These are phyloP conservation scores for Daktulosphaira vitifoliae DNA, from an alignment of 1,140 invertebrate species.

Conservation along the genomic window DNA sequence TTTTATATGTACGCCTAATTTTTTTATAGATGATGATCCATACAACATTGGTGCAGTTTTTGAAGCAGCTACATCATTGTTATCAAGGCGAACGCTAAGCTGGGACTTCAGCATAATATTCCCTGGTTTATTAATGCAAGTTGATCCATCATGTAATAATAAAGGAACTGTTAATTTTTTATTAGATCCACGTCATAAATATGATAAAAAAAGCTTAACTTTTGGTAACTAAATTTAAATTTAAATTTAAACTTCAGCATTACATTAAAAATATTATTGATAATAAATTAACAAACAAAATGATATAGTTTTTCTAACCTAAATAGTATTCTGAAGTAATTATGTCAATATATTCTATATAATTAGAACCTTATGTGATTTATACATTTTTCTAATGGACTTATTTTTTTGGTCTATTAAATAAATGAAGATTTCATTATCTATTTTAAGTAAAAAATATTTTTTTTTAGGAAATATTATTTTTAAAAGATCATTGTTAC, in stretches of 20 bases:
- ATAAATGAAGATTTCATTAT: no score
- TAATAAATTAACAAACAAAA: no score
- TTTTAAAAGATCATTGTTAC: conserved; percentile 36
- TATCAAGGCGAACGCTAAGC: conserved; percentile 35
- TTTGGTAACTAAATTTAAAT: conserved; percentile 2
- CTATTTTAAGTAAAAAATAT: no score
- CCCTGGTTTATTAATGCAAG: conserved; percentile 36
- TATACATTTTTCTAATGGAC: no score
- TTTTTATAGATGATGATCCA: conserved; percentile 24
- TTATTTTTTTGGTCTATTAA: no score
- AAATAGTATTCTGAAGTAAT: no score
- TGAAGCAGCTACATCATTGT: conserved; percentile 35
- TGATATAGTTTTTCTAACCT: no score
- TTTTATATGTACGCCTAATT: no score
- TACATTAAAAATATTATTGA: no score
- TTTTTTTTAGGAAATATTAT: conserved; percentile 35
- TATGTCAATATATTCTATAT: no score
- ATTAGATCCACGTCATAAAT: conserved; percentile 9
- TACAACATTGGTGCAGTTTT: conserved; percentile 33
- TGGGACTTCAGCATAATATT: conserved; percentile 36
- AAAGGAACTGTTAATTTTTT: conserved; percentile 35
- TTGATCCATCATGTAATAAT: conserved; percentile 31
- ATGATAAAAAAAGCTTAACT: not conserved
- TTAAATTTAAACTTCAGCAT: no score
- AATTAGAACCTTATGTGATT: no score